Evolutionary conservation across 1,140 invertebrate genomes (phyloP).

Genomic region (Condylostylus longicornis): DNA sequence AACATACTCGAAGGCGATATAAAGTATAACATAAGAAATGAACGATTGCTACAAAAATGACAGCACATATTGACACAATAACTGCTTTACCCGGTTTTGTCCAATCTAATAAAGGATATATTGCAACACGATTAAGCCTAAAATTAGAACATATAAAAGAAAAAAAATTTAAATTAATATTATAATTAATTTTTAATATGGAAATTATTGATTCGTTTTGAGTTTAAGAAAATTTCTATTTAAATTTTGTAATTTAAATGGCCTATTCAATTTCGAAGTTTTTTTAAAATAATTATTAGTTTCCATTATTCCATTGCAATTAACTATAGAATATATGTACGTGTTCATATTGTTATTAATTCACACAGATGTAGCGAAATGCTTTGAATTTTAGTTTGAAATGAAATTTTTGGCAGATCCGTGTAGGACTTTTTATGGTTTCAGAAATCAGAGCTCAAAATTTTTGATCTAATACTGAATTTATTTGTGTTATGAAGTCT

Average conservation of each 20-base stretch:
- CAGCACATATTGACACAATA: constrained; percentile 37
- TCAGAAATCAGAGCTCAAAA: too few relatives aligned
- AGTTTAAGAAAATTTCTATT: not conserved
- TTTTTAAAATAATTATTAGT: constrained; percentile 9
- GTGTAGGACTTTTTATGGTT: too few relatives aligned
- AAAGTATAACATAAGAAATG: constrained; percentile 32
- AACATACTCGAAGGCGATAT: constrained; percentile 29
- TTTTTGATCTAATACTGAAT: too few relatives aligned
- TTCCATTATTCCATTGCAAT: too few relatives aligned
- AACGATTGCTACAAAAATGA: constrained; percentile 36
- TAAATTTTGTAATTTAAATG: too few relatives aligned
- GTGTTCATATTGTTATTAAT: too few relatives aligned
- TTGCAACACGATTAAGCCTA: constrained; percentile 36
- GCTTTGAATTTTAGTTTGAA: too few relatives aligned
- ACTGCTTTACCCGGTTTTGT: constrained; percentile 36
- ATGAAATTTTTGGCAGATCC: too few relatives aligned
- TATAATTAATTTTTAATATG: not conserved
- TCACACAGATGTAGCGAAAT: too few relatives aligned
- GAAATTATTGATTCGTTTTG: not conserved
- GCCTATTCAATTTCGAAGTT: too few relatives aligned
- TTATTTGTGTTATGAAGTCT: too few relatives aligned
- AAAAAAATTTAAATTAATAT: not conserved
- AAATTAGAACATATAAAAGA: constrained; percentile 10
- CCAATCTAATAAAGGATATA: constrained; percentile 49
- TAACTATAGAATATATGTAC: too few relatives aligned